Conservation (phyloP, 2,113 vertebrate genomes). For the Poeciliopsis occidentalis region DNA sequence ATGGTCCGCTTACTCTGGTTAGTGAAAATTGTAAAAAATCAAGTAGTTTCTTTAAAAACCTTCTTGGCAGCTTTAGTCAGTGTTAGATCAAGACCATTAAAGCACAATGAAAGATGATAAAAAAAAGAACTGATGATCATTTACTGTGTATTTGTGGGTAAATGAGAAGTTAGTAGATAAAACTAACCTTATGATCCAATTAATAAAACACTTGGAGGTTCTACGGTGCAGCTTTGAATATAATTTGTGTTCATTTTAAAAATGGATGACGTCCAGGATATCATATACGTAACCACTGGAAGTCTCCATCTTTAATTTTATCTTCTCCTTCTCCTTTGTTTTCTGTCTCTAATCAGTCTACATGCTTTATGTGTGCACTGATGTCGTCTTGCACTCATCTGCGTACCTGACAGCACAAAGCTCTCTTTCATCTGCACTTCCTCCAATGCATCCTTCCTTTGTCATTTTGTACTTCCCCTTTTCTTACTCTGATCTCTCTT, state of each 20-base stretch:
- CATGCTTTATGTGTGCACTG: conserved; percentile 50
- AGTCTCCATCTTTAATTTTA: neutral
- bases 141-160: neutral
- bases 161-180: too few relatives aligned
- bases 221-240: neutral
- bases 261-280: neutral
- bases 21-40: neutral
- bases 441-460: conserved; percentile 10
- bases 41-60: neutral
- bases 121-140: neutral
- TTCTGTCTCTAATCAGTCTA: conserved; percentile 53
- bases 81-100: neutral
- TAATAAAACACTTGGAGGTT: neutral
- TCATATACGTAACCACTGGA: neutral
- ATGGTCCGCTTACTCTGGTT: neutral
- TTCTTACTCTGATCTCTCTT: neutral
- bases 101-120: neutral
- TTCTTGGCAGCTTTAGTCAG: neutral
- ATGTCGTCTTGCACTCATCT: conserved; percentile 68
- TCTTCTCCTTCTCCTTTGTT: conserved; percentile 21
- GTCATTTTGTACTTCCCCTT: conserved; percentile 11
- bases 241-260: neutral
- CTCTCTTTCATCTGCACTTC: conserved; percentile 27
- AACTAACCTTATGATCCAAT: neutral
- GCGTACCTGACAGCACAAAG: conserved; percentile 68